phyloP scores from a whole-genome alignment of 2,113 vertebrate genomes.

The Psittacula cyanocephala region DNA sequence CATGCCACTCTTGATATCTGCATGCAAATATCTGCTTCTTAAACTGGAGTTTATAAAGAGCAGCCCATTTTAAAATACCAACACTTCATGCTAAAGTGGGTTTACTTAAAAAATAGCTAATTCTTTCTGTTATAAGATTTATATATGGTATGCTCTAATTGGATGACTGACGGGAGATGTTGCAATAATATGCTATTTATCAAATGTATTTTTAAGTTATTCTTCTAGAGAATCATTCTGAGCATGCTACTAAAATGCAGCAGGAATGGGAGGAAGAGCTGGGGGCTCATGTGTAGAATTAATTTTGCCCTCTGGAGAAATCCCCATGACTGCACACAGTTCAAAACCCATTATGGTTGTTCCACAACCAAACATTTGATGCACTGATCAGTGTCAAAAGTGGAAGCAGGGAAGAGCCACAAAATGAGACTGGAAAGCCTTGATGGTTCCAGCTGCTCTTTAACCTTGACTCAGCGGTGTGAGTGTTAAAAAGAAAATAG shows the following conservation, averaged over 20 bases:
- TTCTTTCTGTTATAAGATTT: neutral
- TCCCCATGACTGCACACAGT: neutral
- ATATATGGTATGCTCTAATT: neutral
- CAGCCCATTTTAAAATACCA: neutral
- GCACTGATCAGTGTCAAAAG: neutral
- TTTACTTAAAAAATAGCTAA: neutral
- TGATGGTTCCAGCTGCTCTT: neutral
- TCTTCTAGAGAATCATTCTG: neutral
- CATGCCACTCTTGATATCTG: neutral
- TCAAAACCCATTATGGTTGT: conserved; percentile 22
- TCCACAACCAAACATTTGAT: conserved; percentile 4
- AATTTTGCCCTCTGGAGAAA: conserved; percentile 12
- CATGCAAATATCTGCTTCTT: neutral
- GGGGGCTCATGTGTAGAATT: neutral
- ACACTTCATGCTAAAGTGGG: neutral
- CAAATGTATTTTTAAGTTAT: neutral
- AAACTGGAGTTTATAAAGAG: neutral
- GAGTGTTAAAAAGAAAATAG: neutral
- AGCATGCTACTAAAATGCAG: neutral
- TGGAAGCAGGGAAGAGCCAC: neutral
- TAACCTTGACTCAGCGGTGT: neutral
- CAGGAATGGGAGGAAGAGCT: neutral
- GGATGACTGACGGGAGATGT: neutral
- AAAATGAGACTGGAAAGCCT: neutral
- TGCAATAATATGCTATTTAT: neutral